phyloP scores from a whole-genome alignment of 2,113 vertebrate genomes.

The Dromiciops gliroides region DNA sequence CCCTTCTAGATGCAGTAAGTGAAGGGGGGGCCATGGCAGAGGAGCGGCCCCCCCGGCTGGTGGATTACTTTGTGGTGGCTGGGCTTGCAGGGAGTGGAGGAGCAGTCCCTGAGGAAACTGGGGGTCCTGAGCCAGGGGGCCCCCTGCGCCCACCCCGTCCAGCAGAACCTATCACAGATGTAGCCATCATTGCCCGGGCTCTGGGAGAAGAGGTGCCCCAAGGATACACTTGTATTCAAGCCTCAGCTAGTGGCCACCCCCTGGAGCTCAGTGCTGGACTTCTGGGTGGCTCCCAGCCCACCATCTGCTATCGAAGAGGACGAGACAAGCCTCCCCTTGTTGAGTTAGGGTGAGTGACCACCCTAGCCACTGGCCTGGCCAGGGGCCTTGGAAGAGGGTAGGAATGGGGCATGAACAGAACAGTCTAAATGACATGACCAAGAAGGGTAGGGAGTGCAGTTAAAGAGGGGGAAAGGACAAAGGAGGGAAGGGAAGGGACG shows the following conservation, averaged over 20 bases:
- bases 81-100: conserved; percentile 84
- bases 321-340: conserved; percentile 92
- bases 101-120: conserved; percentile 79
- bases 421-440: background rate
- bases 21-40: conserved; percentile 89
- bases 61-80: conserved; percentile 97
- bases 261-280: conserved; percentile 93
- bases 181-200: conserved; percentile 92
- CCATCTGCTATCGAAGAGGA: conserved; percentile 93
- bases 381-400: background rate
- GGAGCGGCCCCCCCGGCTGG: conserved; percentile 94
- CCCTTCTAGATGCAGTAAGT: conserved; percentile 82
- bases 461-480: background rate
- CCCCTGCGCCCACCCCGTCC: conserved; percentile 81
- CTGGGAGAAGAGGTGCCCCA: conserved; percentile 95
- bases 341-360: conserved; percentile 89
- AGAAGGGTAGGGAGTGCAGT: background rate
- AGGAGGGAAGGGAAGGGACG: background rate
- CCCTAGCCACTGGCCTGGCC: background rate
- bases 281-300: conserved; percentile 94
- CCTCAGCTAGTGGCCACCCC: conserved; percentile 88
- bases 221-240: conserved; percentile 97
- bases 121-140: conserved; percentile 87
- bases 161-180: conserved; percentile 91
- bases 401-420: background rate